Conservation (phyloP, 2,797 vertebrate genomes). For the Distichodus sexfasciatus region DNA sequence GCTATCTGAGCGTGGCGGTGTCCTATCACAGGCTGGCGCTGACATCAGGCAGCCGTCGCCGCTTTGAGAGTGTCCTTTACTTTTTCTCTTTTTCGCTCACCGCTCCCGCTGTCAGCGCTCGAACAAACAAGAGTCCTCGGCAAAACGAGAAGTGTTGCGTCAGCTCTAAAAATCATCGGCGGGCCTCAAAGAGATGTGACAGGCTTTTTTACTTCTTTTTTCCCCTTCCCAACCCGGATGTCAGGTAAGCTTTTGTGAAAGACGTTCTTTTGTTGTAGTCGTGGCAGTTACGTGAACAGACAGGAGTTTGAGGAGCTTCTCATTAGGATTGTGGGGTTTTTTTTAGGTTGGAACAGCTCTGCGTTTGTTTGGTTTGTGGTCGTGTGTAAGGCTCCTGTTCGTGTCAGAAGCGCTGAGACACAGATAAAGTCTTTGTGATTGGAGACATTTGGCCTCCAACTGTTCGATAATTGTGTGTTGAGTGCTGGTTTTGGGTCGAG, state of each 20-base stretch:
- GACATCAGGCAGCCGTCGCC: slow-evolving; percentile 35
- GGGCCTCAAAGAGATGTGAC: slow-evolving; percentile 41
- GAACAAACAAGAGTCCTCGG: slow-evolving; percentile 24
- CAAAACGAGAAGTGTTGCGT: slow-evolving; percentile 40
- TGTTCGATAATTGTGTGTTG: no score
- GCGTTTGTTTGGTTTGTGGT: slow-evolving; percentile 17
- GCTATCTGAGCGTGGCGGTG: slow-evolving; percentile 39
- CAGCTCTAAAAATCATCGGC: slow-evolving; percentile 46
- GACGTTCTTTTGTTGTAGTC: slow-evolving; percentile 29
- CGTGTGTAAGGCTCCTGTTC: slow-evolving; percentile 8
- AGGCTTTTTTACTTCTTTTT: slow-evolving; percentile 28
- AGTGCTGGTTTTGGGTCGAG: slow-evolving; percentile 1
- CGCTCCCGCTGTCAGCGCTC: slow-evolving; percentile 29
- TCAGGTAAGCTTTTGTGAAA: slow-evolving; percentile 40
- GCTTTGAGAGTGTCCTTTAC: slow-evolving; percentile 46
- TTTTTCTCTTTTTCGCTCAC: slow-evolving; percentile 41
- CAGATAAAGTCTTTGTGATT: no score
- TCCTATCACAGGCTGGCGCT: slow-evolving; percentile 41
- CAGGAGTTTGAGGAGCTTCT: slow-evolving; percentile 46
- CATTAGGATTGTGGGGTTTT: slow-evolving; percentile 19
- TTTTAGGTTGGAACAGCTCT: slow-evolving; percentile 21
- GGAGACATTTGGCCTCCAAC: no score
- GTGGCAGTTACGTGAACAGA: slow-evolving; percentile 49
- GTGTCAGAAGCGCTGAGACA: slow-evolving; percentile 3
- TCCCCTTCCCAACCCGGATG: slow-evolving; percentile 5